phyloP scores from a whole-genome alignment of 1,140 invertebrate genomes.

The Papilio helenus region DNA sequence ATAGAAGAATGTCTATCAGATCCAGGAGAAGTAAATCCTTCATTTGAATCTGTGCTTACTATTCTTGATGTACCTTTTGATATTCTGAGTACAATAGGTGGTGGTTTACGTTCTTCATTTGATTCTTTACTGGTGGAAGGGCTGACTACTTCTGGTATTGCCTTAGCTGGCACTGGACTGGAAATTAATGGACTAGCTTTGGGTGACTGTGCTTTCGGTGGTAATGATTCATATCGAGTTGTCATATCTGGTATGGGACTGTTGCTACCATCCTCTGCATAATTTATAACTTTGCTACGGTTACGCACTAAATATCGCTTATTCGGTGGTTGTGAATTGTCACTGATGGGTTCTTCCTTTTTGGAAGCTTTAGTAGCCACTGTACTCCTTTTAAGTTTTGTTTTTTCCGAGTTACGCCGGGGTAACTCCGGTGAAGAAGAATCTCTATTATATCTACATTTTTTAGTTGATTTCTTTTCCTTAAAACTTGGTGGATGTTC shows the following conservation, averaged over 20 bases:
- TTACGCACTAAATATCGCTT: conserved; percentile 79
- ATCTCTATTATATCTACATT: conserved; percentile 73
- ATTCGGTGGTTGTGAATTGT: conserved; percentile 76
- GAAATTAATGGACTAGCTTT: conserved; percentile 80
- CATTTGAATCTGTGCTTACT: conserved; percentile 85
- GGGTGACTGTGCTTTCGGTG: conserved; percentile 64
- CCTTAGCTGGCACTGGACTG: conserved; percentile 70
- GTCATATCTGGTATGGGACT: conserved; percentile 78
- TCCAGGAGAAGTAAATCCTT: conserved; percentile 80
- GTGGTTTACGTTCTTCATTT: conserved; percentile 78
- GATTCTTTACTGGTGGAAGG: conserved; percentile 77
- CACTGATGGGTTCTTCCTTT: conserved; percentile 70
- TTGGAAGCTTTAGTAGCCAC: conserved; percentile 77
- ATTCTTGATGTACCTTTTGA: conserved; percentile 86
- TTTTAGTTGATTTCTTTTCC: conserved; percentile 74
- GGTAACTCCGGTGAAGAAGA: conserved; percentile 78
- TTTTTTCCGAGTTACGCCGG: conserved; percentile 74
- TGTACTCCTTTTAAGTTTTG: conserved; percentile 72
- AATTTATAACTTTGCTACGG: conserved; percentile 81
- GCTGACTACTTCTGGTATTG: conserved; percentile 69
- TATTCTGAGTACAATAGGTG: conserved; percentile 85
- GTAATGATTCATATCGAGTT: conserved; percentile 64
- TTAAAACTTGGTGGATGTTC: conserved; percentile 84
- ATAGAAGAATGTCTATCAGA: conserved; percentile 80
- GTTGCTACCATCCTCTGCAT: conserved; percentile 82